These are phyloP conservation scores for Alfaro cultratus DNA, from an alignment of 2,797 vertebrate species.

Conservation along the genomic window DNA sequence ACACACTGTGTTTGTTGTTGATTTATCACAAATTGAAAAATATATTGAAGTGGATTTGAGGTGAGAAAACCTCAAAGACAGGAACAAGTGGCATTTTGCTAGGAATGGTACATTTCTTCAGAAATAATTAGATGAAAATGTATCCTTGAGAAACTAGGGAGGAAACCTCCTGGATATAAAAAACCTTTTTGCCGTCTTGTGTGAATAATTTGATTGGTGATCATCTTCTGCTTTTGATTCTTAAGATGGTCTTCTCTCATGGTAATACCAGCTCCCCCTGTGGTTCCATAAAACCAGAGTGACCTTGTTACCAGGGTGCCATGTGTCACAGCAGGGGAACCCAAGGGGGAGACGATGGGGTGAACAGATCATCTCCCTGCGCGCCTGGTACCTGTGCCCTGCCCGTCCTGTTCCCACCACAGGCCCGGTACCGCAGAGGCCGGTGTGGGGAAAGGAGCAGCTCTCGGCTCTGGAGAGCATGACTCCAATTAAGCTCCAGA, in stretches of 20 bases:
- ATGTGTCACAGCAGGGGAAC: slow-evolving; percentile 67
- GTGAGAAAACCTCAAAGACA: background rate
- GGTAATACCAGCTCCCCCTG: slow-evolving; percentile 69
- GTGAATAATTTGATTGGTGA: slow-evolving; percentile 65
- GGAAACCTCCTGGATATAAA: slow-evolving; percentile 61
- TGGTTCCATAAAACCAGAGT: slow-evolving; percentile 65
- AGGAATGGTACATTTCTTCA: background rate
- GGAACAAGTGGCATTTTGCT: background rate
- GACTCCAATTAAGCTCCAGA: slow-evolving; percentile 80
- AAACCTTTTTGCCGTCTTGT: slow-evolving; percentile 64
- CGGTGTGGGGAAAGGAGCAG: slow-evolving; percentile 53
- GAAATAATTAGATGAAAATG: slow-evolving; percentile 7
- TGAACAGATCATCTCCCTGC: slow-evolving; percentile 71
- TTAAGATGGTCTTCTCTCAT: slow-evolving; percentile 62
- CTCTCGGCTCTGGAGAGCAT: slow-evolving; percentile 75
- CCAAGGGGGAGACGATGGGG: slow-evolving; percentile 60
- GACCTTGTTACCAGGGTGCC: slow-evolving; percentile 74
- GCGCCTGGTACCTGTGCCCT: slow-evolving; percentile 56
- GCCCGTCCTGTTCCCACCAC: slow-evolving; percentile 62
- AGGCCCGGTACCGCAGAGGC: slow-evolving; percentile 54
- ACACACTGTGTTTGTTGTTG: background rate
- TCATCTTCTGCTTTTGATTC: slow-evolving; percentile 64
- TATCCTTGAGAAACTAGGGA: slow-evolving; percentile 62
- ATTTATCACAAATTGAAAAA: background rate
- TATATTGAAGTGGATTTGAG: background rate